Evolutionary conservation across 2,113 vertebrate species (phyloP), one percentile per base, ranked within the genome.

Genomic region (Haplotaxodon microlepis): DNA sequence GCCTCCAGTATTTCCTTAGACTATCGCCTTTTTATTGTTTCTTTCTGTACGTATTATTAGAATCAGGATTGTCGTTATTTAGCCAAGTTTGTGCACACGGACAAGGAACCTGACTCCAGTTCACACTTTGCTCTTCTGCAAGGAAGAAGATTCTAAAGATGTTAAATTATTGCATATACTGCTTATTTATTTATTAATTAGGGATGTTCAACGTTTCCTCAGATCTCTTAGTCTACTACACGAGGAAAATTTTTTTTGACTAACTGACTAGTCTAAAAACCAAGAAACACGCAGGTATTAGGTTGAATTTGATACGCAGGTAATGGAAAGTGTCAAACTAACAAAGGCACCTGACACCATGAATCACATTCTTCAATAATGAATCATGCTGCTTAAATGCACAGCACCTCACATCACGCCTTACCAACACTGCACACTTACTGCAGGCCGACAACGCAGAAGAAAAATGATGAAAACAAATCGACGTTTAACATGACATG

Each of bases 231-330:
- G 61, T 66, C 10, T 7, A 66, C 61, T 38, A n/a, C 61, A 66
- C 2, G 2, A 36, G 17, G 59, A 11, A 13, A 56, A 12, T 0
- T 0, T 1, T 10, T 53, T 11, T n/a, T n/a, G 34, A 66, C 31
- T 36, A 63, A 63, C 17, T 12, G 31, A 63, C 61, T 66, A 38
- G 34, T 66, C 31, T 66, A 66, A 38, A 38, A 66, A 66, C 61
- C 31, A 66, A 5, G 61, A 66, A n/a, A 66, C 61, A 38, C 34
- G 1, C 34, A 38, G 10, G 34, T 38, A n/a, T 66, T 66, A 66
- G 17, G 19, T 38, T 66, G 19, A 38, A 66, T 38, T 66, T 66
- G 61, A 66, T n/a, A 38, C 7, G 31, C 61, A 8, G 11, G 10
- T 66, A 66, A 66, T 66, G 34, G 34, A 66, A 38, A 66, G 34